Base-by-base conservation (phyloP, 2,888 invertebrate genomes). In the Pyrrhia umbra region DNA sequence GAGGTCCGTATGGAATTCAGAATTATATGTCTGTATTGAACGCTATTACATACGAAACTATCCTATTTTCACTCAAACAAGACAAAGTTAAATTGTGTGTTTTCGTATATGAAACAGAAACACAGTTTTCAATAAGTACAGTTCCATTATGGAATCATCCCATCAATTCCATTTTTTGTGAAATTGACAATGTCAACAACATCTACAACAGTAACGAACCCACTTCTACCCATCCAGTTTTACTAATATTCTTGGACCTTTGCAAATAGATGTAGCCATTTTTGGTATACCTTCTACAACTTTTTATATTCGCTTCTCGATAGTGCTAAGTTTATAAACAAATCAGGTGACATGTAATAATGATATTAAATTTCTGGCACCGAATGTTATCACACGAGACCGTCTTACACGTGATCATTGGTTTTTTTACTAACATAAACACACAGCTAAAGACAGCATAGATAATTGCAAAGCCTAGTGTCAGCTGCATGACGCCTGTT, bases 351-450 rank as follows among this genome's bases (percentile, higher is more conserved):
- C 52, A 34, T 40, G 40, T 18, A 8, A 42, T 56, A 47, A 23
- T 54, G 23, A 64, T 56, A 54, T 59, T 15, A 47, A 50, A 40
- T 49, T 73, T 69, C 65, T 62, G 67, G 70, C 68, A 64, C 43
- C 50, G 42, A 59, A 61, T 27, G 68, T 73, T 75, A 68, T 68
- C 68, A 55, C 62, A 63, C 70, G 63, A 77, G 65, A 62, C 47
- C 39, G 61, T 59, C 59, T 34, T 54, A 58, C 66, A 65, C 64
- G 61, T 72, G 69, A 73, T 21, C 8, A 34, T 3, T 15, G 9
- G 49, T 52, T 52, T 50, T 54, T 50, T 52, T 57, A n/a, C n/a
- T 37, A 51, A 18, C 34, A 34, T 21, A 27, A 18, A 13, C 21
- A 21, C 23, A 2, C 9, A 42, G 15, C n/a, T 45, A 68, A 54